A percentile compares a stretch with the other conserved stretches of the same genome.
Evolutionary conservation across 2,113 vertebrate species (phyloP).

Genomic region (Laticauda laticaudata): DNA sequence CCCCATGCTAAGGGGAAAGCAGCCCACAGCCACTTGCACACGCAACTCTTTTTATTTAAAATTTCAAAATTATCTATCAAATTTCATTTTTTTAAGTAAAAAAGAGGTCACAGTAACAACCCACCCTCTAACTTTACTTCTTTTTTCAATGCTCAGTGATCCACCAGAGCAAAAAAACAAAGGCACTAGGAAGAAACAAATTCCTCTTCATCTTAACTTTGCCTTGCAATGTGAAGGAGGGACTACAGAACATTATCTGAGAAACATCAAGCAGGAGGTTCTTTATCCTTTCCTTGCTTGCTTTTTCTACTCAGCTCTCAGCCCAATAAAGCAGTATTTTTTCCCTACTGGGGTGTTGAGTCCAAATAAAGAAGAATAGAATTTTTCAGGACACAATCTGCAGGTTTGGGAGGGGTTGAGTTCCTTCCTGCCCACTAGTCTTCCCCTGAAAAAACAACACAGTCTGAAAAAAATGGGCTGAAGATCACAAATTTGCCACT

Average conservation of each 20-base stretch:
- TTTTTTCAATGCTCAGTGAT: background rate
- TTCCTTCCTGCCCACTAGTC: background rate
- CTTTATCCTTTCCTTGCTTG: background rate
- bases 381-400: background rate
- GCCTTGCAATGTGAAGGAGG: background rate
- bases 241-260: background rate
- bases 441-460: background rate
- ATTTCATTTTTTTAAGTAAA: background rate
- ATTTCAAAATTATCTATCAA: background rate
- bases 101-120: background rate
- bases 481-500: background rate
- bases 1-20: background rate
- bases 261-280: background rate
- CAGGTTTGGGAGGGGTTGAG: background rate
- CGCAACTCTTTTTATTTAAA: background rate
- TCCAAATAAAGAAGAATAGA: background rate
- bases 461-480: background rate
- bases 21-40: background rate
- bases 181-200: background rate
- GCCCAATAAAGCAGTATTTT: too few relatives aligned
- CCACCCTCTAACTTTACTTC: background rate
- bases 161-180: background rate
- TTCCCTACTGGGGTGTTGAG: background rate
- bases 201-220: background rate
- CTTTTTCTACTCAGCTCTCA: background rate